A percentile compares a stretch with the other conserved stretches of the same genome.
Conservation (phyloP, 2,888 invertebrate species). For the Drosophila aldrichi region DNA sequence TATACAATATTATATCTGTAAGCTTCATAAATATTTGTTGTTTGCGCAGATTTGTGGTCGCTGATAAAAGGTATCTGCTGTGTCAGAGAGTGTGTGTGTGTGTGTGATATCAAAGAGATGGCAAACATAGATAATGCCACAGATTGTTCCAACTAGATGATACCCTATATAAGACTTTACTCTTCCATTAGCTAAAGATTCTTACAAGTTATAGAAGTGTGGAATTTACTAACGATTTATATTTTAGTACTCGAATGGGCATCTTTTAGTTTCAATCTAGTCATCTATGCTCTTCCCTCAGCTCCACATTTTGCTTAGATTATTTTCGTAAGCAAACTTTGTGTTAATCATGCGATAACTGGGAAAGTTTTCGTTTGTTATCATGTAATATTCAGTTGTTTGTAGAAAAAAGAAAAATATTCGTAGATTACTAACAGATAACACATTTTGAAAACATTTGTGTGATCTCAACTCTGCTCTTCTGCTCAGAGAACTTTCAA, state of each 20-base stretch:
- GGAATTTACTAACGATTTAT: no score
- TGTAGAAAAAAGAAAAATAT: background rate
- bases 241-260: no score
- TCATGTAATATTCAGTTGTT: background rate
- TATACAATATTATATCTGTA: slow-evolving; percentile 24
- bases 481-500: no score
- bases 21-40: slow-evolving; percentile 66
- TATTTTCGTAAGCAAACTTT: background rate
- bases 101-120: slow-evolving; percentile 24
- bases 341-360: background rate
- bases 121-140: background rate
- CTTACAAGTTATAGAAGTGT: background rate
- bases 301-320: background rate
- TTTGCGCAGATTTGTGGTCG: slow-evolving; percentile 65
- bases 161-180: background rate
- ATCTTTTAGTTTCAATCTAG: no score
- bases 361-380: background rate
- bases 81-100: background rate
- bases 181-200: background rate
- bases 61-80: slow-evolving; percentile 50
- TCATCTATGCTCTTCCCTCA: background rate
- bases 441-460: no score
- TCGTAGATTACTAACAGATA: no score
- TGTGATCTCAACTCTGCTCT: no score
- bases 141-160: background rate